Conservation (phyloP, 2,797 vertebrate species). For the Hirundo rustica region DNA sequence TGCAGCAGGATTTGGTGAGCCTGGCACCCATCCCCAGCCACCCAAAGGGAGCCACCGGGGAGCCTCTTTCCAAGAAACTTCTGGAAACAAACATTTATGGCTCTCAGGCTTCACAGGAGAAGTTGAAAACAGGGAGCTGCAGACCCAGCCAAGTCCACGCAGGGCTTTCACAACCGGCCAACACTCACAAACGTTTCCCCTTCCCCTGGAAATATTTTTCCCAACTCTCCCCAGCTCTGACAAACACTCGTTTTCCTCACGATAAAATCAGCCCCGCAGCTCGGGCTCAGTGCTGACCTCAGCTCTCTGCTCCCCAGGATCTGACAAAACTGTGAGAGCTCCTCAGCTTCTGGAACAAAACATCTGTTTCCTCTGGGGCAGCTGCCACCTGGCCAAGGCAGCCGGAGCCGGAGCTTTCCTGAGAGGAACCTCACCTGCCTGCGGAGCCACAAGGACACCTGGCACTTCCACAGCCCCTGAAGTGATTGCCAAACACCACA, state of each 20-base stretch:
- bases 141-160: neutral
- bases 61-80: neutral
- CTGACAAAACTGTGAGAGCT: neutral
- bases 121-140: neutral
- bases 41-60: neutral
- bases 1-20: neutral
- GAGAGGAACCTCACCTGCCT: neutral
- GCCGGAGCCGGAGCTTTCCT: neutral
- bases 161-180: neutral
- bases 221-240: neutral
- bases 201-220: neutral
- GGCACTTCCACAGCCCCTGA: neutral
- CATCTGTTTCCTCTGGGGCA: constrained; percentile 59
- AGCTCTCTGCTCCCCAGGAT: neutral
- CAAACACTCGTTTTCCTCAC: neutral
- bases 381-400: constrained; percentile 10
- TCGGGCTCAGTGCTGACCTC: constrained; percentile 5
- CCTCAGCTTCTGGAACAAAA: neutral
- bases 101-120: neutral
- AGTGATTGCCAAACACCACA: neutral
- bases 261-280: constrained; percentile 8
- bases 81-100: neutral
- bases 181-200: neutral
- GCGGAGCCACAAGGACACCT: neutral
- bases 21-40: neutral